Evolutionary conservation across 1,140 invertebrate species (phyloP).

Genomic region (Leptinotarsa texana): DNA sequence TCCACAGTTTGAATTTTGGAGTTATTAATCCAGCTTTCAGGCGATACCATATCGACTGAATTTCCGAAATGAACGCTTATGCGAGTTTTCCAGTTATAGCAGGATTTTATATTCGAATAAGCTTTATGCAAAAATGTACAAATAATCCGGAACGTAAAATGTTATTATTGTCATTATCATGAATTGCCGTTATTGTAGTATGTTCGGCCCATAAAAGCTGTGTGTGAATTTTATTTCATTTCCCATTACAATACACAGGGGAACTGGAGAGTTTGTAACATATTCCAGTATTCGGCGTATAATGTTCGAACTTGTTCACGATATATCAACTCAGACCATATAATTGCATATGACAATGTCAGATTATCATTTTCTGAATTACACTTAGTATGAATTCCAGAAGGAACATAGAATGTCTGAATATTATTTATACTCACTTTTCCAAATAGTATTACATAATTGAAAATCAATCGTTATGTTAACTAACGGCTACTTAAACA

Average conservation of each 20-base stretch:
- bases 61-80: neutral
- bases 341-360: too few relatives aligned
- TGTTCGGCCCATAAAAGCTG: neutral
- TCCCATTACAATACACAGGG: neutral
- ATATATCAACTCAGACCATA: too few relatives aligned
- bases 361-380: too few relatives aligned
- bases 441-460: too few relatives aligned
- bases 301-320: too few relatives aligned
- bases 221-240: conserved; percentile 4
- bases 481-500: too few relatives aligned
- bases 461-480: too few relatives aligned
- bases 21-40: neutral
- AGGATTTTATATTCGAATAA: conserved; percentile 18
- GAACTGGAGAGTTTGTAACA: neutral
- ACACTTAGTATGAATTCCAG: too few relatives aligned
- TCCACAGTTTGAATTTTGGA: neutral
- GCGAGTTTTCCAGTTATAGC: neutral
- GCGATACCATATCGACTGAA: neutral
- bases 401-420: too few relatives aligned
- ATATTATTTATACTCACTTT: too few relatives aligned
- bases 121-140: conserved; percentile 7
- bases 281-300: too few relatives aligned
- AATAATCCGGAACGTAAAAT: neutral
- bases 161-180: conserved; percentile 3
- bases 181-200: neutral